These are phyloP conservation scores for Ptychochromis oligacanthus DNA, from an alignment of 2,113 vertebrate genomes.

Conservation along the genomic window DNA sequence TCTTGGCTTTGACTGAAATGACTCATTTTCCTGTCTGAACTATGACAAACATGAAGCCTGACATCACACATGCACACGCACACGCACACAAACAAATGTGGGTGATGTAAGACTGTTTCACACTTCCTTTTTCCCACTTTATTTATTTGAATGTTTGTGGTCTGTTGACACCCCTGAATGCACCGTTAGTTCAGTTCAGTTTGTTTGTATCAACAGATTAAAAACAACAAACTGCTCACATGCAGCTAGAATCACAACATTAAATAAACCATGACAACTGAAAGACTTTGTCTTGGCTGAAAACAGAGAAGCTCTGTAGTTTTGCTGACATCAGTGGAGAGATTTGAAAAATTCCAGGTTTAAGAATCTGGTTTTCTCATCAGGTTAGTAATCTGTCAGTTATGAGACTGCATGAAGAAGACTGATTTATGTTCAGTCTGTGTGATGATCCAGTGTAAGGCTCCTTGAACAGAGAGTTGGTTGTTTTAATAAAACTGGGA, in stretches of 20 bases:
- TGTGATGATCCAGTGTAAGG: too few relatives aligned
- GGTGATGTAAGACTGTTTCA: background rate
- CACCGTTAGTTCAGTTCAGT: background rate
- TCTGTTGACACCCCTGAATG: background rate
- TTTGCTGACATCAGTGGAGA: background rate
- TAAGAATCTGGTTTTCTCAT: background rate
- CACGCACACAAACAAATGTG: background rate
- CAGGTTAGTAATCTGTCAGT: background rate
- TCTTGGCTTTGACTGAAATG: background rate
- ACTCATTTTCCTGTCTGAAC: background rate
- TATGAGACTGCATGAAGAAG: background rate
- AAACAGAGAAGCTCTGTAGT: background rate
- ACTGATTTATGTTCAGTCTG: rapidly evolving
- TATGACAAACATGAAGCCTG: background rate
- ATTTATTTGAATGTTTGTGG: background rate
- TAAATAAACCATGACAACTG: background rate
- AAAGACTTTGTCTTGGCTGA: rapidly evolving
- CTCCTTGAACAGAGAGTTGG: too few relatives aligned
- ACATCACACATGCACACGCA: background rate
- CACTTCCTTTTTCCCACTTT: background rate
- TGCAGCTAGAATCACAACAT: background rate
- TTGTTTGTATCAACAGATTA: background rate
- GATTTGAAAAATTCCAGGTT: background rate
- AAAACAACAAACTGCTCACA: background rate
- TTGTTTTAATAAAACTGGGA: background rate